Conservation (phyloP, 2,797 vertebrate genomes). For the Phyllotis vaccarum region DNA sequence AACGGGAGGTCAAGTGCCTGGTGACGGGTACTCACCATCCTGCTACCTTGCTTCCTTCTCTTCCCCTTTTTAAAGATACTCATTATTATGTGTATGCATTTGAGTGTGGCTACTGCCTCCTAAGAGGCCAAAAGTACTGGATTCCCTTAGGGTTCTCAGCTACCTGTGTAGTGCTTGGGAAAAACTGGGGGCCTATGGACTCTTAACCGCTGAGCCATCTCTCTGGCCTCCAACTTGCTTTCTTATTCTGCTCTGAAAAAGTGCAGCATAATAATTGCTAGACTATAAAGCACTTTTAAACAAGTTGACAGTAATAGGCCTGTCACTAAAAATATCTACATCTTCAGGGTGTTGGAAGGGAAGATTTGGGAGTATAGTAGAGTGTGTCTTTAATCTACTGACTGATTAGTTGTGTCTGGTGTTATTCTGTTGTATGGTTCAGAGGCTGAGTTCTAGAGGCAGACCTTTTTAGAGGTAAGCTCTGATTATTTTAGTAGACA, state of each 20-base stretch:
- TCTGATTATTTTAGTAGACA: background rate
- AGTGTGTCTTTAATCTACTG: background rate
- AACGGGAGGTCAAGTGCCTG: accelerated
- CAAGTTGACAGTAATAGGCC: accelerated
- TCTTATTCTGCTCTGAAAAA: background rate
- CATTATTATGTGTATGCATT: too few relatives aligned
- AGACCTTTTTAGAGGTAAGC: accelerated
- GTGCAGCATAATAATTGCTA: accelerated
- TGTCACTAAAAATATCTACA: accelerated
- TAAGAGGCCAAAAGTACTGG: background rate
- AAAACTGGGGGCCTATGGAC: background rate
- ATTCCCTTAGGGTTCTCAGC: too few relatives aligned
- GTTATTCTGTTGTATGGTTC: accelerated
- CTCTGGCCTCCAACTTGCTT: background rate
- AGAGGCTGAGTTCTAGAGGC: background rate
- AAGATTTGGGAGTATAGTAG: background rate
- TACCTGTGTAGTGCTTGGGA: background rate
- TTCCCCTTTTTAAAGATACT: background rate
- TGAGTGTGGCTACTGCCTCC: background rate
- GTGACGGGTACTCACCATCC: too few relatives aligned
- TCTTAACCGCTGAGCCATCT: background rate
- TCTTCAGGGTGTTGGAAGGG: background rate
- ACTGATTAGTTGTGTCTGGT: background rate
- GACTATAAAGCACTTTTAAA: accelerated
- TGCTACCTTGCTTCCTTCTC: too few relatives aligned